A percentile compares a stretch with the other conserved stretches of the same genome.
phyloP scores from a whole-genome alignment of 2,113 vertebrate genomes.

The Chauna torquata region DNA sequence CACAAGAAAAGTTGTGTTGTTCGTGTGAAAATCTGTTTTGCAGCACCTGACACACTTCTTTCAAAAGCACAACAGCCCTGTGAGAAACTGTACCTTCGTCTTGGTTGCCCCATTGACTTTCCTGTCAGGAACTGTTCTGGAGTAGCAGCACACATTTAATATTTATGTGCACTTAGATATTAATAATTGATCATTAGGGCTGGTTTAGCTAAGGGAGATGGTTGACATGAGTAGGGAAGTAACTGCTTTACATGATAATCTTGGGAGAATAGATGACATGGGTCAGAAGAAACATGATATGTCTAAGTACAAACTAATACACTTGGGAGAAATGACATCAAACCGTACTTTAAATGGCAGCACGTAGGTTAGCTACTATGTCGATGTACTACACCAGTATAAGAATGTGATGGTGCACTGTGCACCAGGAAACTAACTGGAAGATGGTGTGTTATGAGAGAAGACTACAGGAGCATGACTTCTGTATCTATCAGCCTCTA shows the following conservation, averaged over 20 bases:
- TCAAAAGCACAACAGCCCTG: neutral
- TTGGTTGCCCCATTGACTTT: neutral
- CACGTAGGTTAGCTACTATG: neutral
- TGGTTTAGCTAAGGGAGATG: neutral
- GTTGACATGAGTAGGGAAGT: neutral
- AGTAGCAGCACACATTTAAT: neutral
- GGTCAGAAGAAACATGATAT: neutral
- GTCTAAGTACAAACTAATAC: neutral
- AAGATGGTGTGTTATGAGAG: neutral
- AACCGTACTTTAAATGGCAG: neutral
- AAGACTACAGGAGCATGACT: neutral
- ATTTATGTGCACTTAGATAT: neutral
- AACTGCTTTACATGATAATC: neutral
- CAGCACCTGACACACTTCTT: neutral
- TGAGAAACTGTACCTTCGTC: neutral
- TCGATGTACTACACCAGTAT: neutral
- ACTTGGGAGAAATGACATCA: neutral
- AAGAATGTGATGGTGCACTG: neutral
- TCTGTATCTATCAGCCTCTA: accelerated
- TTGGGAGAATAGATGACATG: neutral
- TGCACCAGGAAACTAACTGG: neutral
- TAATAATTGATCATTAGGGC: neutral
- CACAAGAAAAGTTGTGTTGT: neutral
- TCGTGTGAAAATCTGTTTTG: neutral
- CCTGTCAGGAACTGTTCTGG: neutral